Evolutionary conservation across 2,888 invertebrate genomes (phyloP), one percentile per base, ranked within the genome.

Genomic region (Mesopsocus fuscifrons): DNA sequence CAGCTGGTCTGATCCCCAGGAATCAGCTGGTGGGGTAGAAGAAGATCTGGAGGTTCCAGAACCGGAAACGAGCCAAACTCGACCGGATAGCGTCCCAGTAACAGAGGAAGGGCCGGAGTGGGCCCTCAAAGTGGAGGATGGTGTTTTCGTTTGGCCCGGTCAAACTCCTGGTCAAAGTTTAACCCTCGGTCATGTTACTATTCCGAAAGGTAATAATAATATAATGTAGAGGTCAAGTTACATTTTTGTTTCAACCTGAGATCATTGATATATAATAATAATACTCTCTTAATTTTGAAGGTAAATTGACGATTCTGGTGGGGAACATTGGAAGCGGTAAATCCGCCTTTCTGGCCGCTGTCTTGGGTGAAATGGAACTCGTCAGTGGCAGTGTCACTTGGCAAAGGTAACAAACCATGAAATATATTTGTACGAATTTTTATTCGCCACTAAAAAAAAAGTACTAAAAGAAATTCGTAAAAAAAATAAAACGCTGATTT

Each of bases 251-350:
- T n/a, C n/a, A n/a, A n/a, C n/a, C n/a, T n/a, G n/a, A n/a, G n/a
- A n/a, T n/a, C n/a, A n/a, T n/a, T n/a, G n/a, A n/a, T n/a, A n/a
- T 40, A 32, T 16, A 16, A 33, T 23, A 11, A 13, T 34, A 20
- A 22, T 35, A 26, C 32, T 16, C 41, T 30, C 23, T 32, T 41
- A 13, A 13, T 32, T 3, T 46, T 48, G 4, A 50, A 71, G 77
- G 77, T 21, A 74, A 75, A 55, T 55, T 81, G 32, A 76, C 78
- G 11, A 67, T 80, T 53, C 70, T 89, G 3, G 79, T 87, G 17
- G 88, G 88, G 1, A 67, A 73, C 50, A 81, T 79, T 41, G 84
- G 84, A 6, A 72, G 77, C 46, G 88, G 88, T 2, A 88, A 88
- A 57, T 72, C 77, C 1, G 83, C 84, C 2, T 60, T 88, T 34